These are phyloP conservation scores for Bathynomus jamesi DNA, from an alignment of 1,140 invertebrate genomes.

Conservation along the genomic window DNA sequence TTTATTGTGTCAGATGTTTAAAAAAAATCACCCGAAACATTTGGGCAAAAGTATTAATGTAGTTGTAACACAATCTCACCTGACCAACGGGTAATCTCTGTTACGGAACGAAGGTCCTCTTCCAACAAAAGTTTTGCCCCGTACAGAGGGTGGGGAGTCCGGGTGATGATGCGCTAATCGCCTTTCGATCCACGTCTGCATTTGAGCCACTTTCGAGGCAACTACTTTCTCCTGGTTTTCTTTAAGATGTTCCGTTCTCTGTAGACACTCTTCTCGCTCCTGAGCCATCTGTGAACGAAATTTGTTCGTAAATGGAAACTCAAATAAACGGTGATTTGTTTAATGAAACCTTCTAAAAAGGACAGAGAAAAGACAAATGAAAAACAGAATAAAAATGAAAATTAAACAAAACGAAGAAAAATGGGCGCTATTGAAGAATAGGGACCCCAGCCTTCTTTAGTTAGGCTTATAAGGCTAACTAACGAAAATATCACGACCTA, in stretches of 20 bases:
- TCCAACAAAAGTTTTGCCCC: background rate
- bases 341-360: background rate
- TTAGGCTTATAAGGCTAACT: no score
- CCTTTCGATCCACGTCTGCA: constrained; percentile 58
- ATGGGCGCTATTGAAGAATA: no score
- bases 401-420: no score
- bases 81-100: no score
- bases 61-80: no score
- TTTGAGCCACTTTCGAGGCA: constrained; percentile 55
- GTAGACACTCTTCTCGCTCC: constrained; percentile 35
- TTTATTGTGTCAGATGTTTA: no score
- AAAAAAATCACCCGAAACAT: no score
- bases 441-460: no score
- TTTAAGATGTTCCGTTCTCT: constrained; percentile 45
- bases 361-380: background rate
- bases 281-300: constrained; percentile 13
- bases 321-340: background rate
- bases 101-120: no score
- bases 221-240: constrained; percentile 56
- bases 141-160: background rate
- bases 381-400: no score
- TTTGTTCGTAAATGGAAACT: background rate
- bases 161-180: constrained; percentile 19
- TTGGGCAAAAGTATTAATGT: no score
- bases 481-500: no score